Conservation (phyloP, 2,888 invertebrate species). For the Netelia virgata region DNA sequence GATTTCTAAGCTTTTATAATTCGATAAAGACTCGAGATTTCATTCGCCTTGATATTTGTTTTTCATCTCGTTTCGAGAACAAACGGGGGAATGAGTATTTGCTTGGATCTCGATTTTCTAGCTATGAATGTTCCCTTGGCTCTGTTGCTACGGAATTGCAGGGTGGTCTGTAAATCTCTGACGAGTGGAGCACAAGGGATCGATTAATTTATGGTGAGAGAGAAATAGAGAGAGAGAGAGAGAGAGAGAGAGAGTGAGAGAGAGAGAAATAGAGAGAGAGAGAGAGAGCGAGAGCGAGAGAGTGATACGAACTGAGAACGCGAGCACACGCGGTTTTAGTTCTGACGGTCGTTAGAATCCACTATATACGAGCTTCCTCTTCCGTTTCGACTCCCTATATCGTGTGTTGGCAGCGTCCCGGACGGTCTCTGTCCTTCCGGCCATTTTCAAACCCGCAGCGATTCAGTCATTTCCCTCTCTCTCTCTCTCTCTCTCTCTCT, state of each 20-base stretch:
- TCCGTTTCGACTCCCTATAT: conserved; percentile 61
- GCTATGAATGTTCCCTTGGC: conserved; percentile 28
- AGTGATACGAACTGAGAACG: conserved; percentile 12
- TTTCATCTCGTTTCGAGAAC: conserved; percentile 11
- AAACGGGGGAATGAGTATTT: conserved; percentile 38
- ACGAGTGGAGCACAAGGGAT: conserved; percentile 62
- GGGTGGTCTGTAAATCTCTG: conserved; percentile 56
- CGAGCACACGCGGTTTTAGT: conserved; percentile 38
- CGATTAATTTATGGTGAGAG: conserved; percentile 58
- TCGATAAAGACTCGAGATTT: not conserved
- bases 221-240: conserved; percentile 13
- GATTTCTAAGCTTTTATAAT: not conserved
- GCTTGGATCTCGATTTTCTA: conserved; percentile 3
- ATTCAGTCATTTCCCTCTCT: conserved; percentile 33
- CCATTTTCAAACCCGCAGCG: conserved; percentile 55
- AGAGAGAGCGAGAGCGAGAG: not conserved
- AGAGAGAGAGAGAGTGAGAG: conserved; percentile 25
- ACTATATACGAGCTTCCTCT: conserved; percentile 62
- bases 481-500: conserved; percentile 15
- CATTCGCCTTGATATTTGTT: conserved; percentile 2
- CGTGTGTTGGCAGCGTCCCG: conserved; percentile 54
- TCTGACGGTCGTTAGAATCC: conserved; percentile 65
- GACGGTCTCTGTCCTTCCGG: conserved; percentile 66
- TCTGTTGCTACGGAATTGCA: not conserved
- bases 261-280: conserved; percentile 16